Evolutionary conservation across 2,797 vertebrate genomes (phyloP), one percentile per base, ranked within the genome.

Genomic region (Glyptemys insculpta): DNA sequence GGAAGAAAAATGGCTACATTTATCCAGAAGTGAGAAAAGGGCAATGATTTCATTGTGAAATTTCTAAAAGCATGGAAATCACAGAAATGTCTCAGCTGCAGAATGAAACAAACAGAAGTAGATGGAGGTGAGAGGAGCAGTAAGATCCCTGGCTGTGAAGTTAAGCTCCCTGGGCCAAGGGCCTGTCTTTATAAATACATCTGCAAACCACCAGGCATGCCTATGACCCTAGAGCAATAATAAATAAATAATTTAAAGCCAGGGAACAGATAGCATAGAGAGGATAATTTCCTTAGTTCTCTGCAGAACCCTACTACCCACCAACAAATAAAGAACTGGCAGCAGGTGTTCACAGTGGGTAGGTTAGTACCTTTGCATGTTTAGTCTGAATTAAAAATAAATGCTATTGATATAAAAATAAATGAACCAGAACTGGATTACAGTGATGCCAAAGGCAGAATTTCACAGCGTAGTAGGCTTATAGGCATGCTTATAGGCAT

Each of bases 211-310:
- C 19, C 29, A 80, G 47, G 79, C 29, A 12, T 31, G 50, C 8
- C 54, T 78, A 81, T 1, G 31, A 62, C 59, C 59, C 29, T 62
- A 62, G 29, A 0, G 8, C 4, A 78, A 78, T 65, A 52, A 2
- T 76, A 89, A 80, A 86, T 62, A 86, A 83, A 86, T 65, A 27
- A 83, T 56, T 27, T 86, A 86, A 50, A 8, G 4, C n/a, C 21
- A 25, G 37, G 80, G 53, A 9, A 56, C 10, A 56, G 12, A 37
- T 27, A 27, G 5, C 12, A 44, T 15, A 23, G 29, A 86, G 44
- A 80, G 88, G 3, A 74, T 6, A 44, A n/a, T 65, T 76, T 10
- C 41, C 12, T 86, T 62, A 76, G 3, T 10, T 56, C 74, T 91
- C 27, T 50, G 21, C 27, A 76, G 50, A 74, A 65, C 50, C 34